phyloP scores from a whole-genome alignment of 2,797 vertebrate species.

The Nothura maculosa region DNA sequence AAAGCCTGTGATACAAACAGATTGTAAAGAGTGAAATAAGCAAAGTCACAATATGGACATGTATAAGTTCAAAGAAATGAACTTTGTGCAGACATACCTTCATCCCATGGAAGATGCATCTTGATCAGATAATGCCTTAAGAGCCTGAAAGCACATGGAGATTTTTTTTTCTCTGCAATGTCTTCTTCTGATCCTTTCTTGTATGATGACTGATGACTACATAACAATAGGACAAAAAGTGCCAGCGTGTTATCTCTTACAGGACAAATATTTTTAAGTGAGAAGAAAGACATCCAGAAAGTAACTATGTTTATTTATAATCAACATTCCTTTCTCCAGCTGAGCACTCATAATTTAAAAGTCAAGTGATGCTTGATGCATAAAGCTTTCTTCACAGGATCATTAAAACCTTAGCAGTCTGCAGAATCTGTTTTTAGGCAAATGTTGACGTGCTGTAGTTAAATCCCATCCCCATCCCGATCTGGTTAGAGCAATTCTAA shows the following conservation, averaged over 20 bases:
- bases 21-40: background rate
- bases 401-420: background rate
- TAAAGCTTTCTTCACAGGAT: background rate
- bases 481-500: background rate
- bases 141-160: background rate
- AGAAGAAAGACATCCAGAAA: background rate
- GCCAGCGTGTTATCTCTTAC: background rate
- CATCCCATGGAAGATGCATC: background rate
- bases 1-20: background rate
- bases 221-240: background rate
- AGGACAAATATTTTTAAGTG: constrained; percentile 30
- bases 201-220: background rate
- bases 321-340: background rate
- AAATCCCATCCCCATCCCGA: background rate
- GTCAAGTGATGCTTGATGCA: background rate
- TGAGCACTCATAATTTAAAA: background rate
- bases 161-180: background rate
- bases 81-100: background rate
- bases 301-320: background rate
- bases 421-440: background rate
- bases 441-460: background rate
- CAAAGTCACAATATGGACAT: background rate
- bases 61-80: background rate
- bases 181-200: constrained; percentile 1
- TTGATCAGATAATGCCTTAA: background rate